These are phyloP conservation scores for Myxocyprinus asiaticus DNA, from an alignment of 2,113 vertebrate genomes.

Conservation along the genomic window DNA sequence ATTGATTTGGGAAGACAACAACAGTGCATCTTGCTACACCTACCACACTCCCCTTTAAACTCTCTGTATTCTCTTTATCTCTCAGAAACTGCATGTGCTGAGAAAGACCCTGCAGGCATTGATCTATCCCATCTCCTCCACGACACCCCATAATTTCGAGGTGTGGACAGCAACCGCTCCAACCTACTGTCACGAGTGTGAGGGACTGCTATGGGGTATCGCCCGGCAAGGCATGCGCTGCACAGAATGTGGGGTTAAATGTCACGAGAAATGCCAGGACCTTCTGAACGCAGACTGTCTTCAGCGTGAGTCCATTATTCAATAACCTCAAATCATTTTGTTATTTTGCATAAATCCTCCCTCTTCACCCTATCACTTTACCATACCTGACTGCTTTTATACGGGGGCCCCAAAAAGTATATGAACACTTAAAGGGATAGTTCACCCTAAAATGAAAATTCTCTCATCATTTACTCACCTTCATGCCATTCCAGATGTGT, in stretches of 20 bases:
- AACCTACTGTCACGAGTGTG: constrained; percentile 96
- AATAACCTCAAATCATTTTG: too few relatives aligned
- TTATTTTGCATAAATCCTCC: too few relatives aligned
- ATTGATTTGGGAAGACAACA: too few relatives aligned
- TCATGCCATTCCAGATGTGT: too few relatives aligned
- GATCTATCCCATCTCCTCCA: constrained; percentile 97
- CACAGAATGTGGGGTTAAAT: constrained; percentile 94
- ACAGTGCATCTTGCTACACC: background rate
- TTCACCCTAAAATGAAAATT: too few relatives aligned
- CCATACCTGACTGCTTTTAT: too few relatives aligned
- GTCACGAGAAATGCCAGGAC: constrained; percentile 97
- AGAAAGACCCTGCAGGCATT: constrained; percentile 95
- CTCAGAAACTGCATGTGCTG: constrained; percentile 94
- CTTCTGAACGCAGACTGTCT: constrained; percentile 97
- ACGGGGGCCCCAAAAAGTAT: too few relatives aligned
- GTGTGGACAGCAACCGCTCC: constrained; percentile 97
- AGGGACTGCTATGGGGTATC: constrained; percentile 96
- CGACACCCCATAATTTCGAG: constrained; percentile 96
- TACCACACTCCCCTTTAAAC: constrained; percentile 12
- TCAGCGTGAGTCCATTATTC: constrained; percentile 83
- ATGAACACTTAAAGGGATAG: too few relatives aligned
- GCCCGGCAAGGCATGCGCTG: constrained; percentile 97
- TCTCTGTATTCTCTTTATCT: background rate
- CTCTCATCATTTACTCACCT: too few relatives aligned
- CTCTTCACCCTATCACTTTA: too few relatives aligned